phyloP scores from a whole-genome alignment of 2,113 vertebrate species.

The Xyrauchen texanus region DNA sequence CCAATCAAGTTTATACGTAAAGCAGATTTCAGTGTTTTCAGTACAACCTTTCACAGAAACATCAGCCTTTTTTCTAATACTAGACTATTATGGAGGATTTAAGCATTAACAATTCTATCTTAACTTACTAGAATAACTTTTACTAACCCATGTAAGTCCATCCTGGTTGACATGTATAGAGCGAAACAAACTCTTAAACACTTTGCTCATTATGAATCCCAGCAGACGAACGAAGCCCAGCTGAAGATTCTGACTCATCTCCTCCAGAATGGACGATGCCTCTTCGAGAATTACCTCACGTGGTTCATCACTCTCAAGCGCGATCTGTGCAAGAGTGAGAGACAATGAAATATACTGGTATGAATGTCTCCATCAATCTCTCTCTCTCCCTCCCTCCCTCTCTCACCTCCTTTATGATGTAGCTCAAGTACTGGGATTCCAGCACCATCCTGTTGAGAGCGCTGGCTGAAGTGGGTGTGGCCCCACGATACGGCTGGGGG shows the following conservation, averaged over 20 bases:
- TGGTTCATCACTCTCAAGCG: conserved; percentile 79
- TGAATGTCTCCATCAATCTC: too few relatives aligned
- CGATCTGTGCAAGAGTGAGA: conserved; percentile 71
- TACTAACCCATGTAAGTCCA: conserved; percentile 86
- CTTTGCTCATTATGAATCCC: conserved; percentile 83
- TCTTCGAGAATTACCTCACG: conserved; percentile 80
- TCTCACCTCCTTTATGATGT: conserved; percentile 84
- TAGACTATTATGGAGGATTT: too few relatives aligned
- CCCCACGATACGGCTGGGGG: conserved; percentile 78
- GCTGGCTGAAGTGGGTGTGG: conserved; percentile 73
- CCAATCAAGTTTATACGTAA: too few relatives aligned
- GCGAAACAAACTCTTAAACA: conserved; percentile 88
- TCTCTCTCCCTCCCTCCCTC: background rate
- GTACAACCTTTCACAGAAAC: too few relatives aligned
- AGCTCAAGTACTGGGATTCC: conserved; percentile 83
- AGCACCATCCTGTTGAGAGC: conserved; percentile 83
- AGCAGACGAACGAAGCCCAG: conserved; percentile 85
- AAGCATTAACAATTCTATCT: too few relatives aligned
- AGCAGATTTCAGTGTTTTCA: too few relatives aligned
- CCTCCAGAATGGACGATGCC: conserved; percentile 80
- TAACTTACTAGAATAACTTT: too few relatives aligned
- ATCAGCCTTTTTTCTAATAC: too few relatives aligned
- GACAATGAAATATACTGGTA: background rate
- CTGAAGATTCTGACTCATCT: conserved; percentile 93
- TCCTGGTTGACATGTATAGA: conserved; percentile 89